Base-by-base conservation (phyloP, 2,797 vertebrate genomes). In the Luscinia megarhynchos region DNA sequence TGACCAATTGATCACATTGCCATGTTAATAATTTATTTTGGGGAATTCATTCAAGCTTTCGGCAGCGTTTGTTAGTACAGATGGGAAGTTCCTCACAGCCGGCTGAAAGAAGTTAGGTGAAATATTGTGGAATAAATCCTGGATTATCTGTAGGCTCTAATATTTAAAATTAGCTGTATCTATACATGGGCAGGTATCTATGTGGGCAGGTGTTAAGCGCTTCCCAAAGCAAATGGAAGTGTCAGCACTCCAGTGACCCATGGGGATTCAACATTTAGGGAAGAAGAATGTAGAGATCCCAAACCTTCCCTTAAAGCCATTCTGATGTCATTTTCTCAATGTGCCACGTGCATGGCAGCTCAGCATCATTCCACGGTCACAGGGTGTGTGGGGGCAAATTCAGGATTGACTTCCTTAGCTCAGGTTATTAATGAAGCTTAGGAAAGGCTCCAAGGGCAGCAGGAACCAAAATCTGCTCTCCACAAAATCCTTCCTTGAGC, bases 161-260 rank as follows among this genome's bases (percentile, higher is more conserved):
- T 70, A 46, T 43, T 27, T n/a, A 15, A 15, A 41, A 40, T 57
- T 2, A 23, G 21, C 36, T 21, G 7, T 30, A 19, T 32, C 3
- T 8, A 6, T 4, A 1, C 34, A 34, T 34, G 34, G 34, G 34
- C 34, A 34, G 34, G 34, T 34, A 34, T 34, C 34, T 34, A 34
- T 6, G 10, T 0, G 3, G 27, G 19, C 1, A 4, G 38, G 45
- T 26, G 41, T 69, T 18, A 16, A 61, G 62, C 11, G 3, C 29
- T 27, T 76, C 27, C 40, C 34, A 53, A 30, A 69, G 70, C 79
- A 43, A 68, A 50, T 17, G 48, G 41, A 51, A 50, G 48, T 29
- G 62, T 48, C 93, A 93, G 62, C 69, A 24, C 50, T 63, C 46
- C 13, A 48, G 55, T 58, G 70, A 61, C 34, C 58, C 16, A 0